These are phyloP conservation scores for Entomobrya proxima DNA, from an alignment of 2,888 invertebrate genomes.

Conservation along the genomic window DNA sequence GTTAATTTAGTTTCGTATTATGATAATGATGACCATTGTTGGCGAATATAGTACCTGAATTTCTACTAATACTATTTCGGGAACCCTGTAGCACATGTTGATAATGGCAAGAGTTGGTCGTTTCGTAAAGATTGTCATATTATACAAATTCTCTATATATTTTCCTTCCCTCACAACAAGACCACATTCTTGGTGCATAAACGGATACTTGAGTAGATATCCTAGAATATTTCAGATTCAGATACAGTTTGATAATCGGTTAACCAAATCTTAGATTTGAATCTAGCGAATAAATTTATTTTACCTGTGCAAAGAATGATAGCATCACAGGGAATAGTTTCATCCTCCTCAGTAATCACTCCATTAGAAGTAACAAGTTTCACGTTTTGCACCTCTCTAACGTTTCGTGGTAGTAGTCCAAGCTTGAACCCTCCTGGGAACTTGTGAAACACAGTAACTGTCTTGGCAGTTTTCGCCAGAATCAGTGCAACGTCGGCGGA, in stretches of 20 bases:
- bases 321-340: slow-evolving; percentile 36
- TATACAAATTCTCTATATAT: slow-evolving; percentile 39
- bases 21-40: background rate
- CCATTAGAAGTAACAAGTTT: slow-evolving; percentile 11
- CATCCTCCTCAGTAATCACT: slow-evolving; percentile 40
- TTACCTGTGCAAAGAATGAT: slow-evolving; percentile 54
- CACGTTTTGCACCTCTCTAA: slow-evolving; percentile 21
- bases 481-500: background rate
- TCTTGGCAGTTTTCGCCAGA: slow-evolving; percentile 9
- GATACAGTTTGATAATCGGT: too few species aligned
- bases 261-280: background rate
- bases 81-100: slow-evolving; percentile 29
- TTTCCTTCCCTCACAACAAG: background rate
- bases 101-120: slow-evolving; percentile 23
- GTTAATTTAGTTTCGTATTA: background rate
- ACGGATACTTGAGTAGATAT: slow-evolving; percentile 37
- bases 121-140: slow-evolving; percentile 44
- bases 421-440: slow-evolving; percentile 28
- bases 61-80: slow-evolving; percentile 26
- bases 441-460: slow-evolving; percentile 46
- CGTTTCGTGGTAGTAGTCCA: slow-evolving; percentile 28
- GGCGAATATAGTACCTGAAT: slow-evolving; percentile 1
- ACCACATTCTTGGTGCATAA: slow-evolving; percentile 2
- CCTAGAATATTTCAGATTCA: too few species aligned
- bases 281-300: background rate